These are phyloP conservation scores for Cephus sareptanus DNA, from an alignment of 2,888 invertebrate genomes.

Conservation along the genomic window DNA sequence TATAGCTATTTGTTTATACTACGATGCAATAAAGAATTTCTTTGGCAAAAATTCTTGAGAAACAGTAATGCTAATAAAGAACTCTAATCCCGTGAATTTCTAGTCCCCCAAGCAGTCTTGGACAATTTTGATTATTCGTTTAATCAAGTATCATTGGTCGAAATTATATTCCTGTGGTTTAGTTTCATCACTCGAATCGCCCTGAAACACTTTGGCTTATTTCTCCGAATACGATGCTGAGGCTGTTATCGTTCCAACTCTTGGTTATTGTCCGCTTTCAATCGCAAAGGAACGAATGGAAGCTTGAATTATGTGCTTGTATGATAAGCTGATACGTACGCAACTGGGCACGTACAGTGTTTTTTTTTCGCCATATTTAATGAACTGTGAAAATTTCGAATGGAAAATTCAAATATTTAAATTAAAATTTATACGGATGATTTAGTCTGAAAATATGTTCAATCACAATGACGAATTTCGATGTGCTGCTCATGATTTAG, in stretches of 20 bases:
- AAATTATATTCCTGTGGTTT: neutral
- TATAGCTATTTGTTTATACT: too few species aligned
- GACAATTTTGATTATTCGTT: neutral
- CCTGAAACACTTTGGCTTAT: neutral
- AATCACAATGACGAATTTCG: neutral
- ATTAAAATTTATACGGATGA: neutral
- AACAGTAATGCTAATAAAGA: too few species aligned
- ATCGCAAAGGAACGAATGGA: slow-evolving; percentile 5
- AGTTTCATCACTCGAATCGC: neutral
- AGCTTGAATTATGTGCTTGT: slow-evolving; percentile 5
- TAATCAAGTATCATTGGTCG: neutral
- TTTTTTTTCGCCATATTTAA: neutral
- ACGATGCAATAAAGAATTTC: too few species aligned
- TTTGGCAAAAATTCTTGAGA: too few species aligned
- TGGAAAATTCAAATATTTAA: neutral
- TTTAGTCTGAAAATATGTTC: neutral
- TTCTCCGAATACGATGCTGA: neutral
- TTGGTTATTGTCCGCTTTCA: neutral
- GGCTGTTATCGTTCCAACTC: neutral
- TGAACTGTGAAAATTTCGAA: neutral
- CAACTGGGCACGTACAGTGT: neutral
- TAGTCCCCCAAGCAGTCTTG: neutral
- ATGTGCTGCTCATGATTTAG: neutral
- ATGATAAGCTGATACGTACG: slow-evolving; percentile 4
- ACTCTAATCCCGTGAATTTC: too few species aligned